Conservation (phyloP, 2,888 invertebrate genomes). For the Trichacis sp. region DNA sequence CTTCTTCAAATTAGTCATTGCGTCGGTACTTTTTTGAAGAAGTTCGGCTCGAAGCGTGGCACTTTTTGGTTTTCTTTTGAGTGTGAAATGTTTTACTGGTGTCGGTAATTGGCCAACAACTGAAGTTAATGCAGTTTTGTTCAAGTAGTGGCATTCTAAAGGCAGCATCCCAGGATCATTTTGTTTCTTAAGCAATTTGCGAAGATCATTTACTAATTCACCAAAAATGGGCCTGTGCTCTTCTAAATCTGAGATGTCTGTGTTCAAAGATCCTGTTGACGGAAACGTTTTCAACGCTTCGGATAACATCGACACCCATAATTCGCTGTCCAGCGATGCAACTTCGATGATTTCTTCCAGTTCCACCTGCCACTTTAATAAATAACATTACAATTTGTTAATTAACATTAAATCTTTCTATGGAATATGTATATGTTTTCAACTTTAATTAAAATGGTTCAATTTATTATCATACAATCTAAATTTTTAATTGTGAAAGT, state of each 20-base stretch:
- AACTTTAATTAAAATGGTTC: no score
- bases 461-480: no score
- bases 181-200: conserved; percentile 85
- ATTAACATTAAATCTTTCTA: no score
- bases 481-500: no score
- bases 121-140: conserved; percentile 90
- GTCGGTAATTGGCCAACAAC: conserved; percentile 87
- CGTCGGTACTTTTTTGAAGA: conserved; percentile 91
- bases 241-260: conserved; percentile 88
- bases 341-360: conserved; percentile 95
- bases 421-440: no score
- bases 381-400: no score
- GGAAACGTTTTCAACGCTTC: conserved; percentile 96
- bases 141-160: conserved; percentile 95
- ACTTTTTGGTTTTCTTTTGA: conserved; percentile 95
- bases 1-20: conserved; percentile 89
- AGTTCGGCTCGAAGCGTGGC: conserved; percentile 90
- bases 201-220: conserved; percentile 88
- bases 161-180: conserved; percentile 90
- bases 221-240: conserved; percentile 91
- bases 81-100: conserved; percentile 90
- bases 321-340: conserved; percentile 91
- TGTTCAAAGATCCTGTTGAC: conserved; percentile 88
- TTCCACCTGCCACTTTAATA: conserved; percentile 89
- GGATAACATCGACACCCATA: conserved; percentile 97